Evolutionary conservation across 1,140 invertebrate species (phyloP), one percentile per base, ranked within the genome.

Genomic region (Formica exsecta): DNA sequence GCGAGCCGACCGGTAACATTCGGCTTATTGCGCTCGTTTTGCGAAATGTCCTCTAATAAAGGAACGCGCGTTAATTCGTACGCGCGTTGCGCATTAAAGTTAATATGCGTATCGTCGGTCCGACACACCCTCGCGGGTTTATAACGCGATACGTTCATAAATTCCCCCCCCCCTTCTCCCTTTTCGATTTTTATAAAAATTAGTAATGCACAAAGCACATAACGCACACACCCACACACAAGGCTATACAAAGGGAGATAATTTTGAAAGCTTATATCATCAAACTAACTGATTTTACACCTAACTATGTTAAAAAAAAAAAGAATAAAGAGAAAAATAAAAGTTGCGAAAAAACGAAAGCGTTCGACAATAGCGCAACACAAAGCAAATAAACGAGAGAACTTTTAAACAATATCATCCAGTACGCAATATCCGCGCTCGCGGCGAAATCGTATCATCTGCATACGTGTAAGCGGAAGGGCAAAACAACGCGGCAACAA

Each of bases 381-480:
- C 29, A 65, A 44, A 81, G 61, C 68, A 74, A 61, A 62, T 38
- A 61, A 11, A 44, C 11, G 5, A 0, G 13, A 8, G 3, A 71
- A 81, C 68, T 61, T 29, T 83, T 74, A 83, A 83, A 81, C 79
- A 81, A 83, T 83, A 73, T 83, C 68, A 83, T 48, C 29, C 68
- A 25, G 57, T 73, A 44, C 51, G 66, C 66, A 59, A 81, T 81
- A 73, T 73, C 79, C 48, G 59, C 79, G 79, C 79, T 71, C 73
- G 68, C 68, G 79, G 79, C 79, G 68, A 83, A 83, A 83, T 83
- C 79, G 68, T 74, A 83, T 83, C 61, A 81, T 81, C 79, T 73
- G 51, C 66, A 71, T 73, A 51, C 66, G 51, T 61, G 13, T 38
- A 74, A 83, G 13, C 54, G 38, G 41, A 83, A 83, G 62, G 54